A percentile compares a stretch with the other conserved stretches of the same genome.
Evolutionary conservation across 2,113 vertebrate species (phyloP).

Genomic region (Solea senegalensis): DNA sequence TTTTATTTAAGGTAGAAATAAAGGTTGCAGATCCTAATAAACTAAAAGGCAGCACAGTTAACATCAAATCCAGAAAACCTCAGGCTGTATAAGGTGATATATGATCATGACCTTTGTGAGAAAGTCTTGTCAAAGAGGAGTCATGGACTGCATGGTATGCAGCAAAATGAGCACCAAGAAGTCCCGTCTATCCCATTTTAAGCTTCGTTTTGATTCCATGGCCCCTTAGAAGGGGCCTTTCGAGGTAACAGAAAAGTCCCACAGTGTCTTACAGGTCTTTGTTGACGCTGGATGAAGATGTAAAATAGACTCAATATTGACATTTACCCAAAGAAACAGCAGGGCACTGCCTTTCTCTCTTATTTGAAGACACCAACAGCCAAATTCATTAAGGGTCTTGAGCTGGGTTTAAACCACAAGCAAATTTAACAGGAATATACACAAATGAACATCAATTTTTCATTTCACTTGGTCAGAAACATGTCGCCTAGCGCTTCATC

Average conservation of each 20-base stretch:
- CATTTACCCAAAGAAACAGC: constrained; percentile 32
- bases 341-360: not conserved
- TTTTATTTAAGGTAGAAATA: constrained; percentile 7
- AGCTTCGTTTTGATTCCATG: constrained; percentile 50
- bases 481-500: not conserved
- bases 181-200: constrained; percentile 44
- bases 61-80: constrained; percentile 28
- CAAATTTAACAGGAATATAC: constrained; percentile 9
- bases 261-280: constrained; percentile 45
- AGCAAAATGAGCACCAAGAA: constrained; percentile 39
- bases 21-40: constrained; percentile 9
- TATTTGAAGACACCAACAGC: constrained; percentile 2
- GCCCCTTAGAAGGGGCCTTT: constrained; percentile 56
- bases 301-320: constrained; percentile 40
- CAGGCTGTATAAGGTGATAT: constrained; percentile 1
- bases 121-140: constrained; percentile 43
- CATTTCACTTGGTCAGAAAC: not conserved
- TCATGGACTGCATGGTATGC: constrained; percentile 37
- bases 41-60: constrained; percentile 23
- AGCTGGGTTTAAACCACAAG: constrained; percentile 8
- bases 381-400: constrained; percentile 1
- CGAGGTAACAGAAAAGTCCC: constrained; percentile 54
- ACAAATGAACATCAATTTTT: not conserved
- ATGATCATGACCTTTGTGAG: constrained; percentile 43
- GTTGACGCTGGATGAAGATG: constrained; percentile 14